Evolutionary conservation across 2,113 vertebrate genomes (phyloP), one percentile per base, ranked within the genome.

Genomic region (Rhagologus leucostigma): DNA sequence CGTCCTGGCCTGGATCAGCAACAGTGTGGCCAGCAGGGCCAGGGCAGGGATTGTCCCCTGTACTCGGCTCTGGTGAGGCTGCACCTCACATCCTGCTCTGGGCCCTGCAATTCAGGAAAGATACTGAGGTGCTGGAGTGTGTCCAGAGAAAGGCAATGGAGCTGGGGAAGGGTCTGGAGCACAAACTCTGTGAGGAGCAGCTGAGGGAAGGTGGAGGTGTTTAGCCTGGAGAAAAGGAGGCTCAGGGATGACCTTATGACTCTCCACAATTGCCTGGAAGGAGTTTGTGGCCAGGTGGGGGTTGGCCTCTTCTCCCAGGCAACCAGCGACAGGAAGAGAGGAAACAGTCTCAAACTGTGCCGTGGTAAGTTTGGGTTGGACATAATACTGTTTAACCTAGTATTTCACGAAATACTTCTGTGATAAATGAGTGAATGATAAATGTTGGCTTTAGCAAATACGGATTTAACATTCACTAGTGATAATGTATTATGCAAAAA

Each of bases 91-190:
- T 33, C 0, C 46, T 29, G 57, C 4, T 27, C 33, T 37, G 17
- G 55, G 23, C 55, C 23, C 64, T 10, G 3, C 23, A 44, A 0
- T 29, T 2, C 27, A n/a, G 3, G 29, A 21, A 55, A 30, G 30
- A 21, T 1, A 21, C 0, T 2, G 49, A 42, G 26, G 35, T 1
- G 21, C 26, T 32, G 32, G 8, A 64, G 18, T 0, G 1, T 3
- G 15, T 27, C 14, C 42, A 73, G 59, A 47, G 13, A 55, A 39
- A 11, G 32, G 1, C 19, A 41, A 0, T 0, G 1, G 22, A 33
- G 35, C 5, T 73, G 50, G 35, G 12, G 19, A 17, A 73, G 35
- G 11, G 22, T 37, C 26, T 37, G 76, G 17, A 56, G 3, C 50
- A 49, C 24, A 3, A 23, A 4, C 4, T 1, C 50, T 23, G 6